Conservation (phyloP, 2,797 vertebrate species). For the Vipera latastei region DNA sequence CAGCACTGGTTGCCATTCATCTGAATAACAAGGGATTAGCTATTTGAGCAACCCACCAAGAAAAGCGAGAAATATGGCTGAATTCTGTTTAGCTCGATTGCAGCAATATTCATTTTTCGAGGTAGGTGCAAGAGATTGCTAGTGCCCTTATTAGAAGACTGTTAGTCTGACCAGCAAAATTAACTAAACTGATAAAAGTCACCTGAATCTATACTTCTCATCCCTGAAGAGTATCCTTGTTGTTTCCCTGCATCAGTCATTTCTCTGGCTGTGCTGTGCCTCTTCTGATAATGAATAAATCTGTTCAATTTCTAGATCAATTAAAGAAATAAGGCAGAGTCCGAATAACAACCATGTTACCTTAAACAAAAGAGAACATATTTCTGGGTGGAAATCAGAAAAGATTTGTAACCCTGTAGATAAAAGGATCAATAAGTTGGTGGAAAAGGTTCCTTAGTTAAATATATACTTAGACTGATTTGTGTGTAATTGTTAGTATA, state of each 20-base stretch:
- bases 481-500: background rate
- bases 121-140: background rate
- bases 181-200: background rate
- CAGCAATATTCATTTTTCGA: background rate
- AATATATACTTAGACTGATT: background rate
- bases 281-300: background rate
- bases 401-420: background rate
- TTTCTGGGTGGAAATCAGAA: background rate
- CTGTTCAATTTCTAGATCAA: background rate
- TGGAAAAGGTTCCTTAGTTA: background rate
- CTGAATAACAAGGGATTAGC: background rate
- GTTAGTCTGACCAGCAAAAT: background rate
- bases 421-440: background rate
- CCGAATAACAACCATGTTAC: background rate
- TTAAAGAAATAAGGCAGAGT: background rate
- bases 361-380: background rate
- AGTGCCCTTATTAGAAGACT: background rate
- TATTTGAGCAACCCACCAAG: background rate
- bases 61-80: background rate
- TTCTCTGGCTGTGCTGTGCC: background rate
- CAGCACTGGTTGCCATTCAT: background rate
- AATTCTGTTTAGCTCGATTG: background rate
- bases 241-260: background rate
- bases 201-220: background rate
- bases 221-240: background rate